Conservation (phyloP, 1,140 invertebrate genomes). For the Papilio polyxenes region DNA sequence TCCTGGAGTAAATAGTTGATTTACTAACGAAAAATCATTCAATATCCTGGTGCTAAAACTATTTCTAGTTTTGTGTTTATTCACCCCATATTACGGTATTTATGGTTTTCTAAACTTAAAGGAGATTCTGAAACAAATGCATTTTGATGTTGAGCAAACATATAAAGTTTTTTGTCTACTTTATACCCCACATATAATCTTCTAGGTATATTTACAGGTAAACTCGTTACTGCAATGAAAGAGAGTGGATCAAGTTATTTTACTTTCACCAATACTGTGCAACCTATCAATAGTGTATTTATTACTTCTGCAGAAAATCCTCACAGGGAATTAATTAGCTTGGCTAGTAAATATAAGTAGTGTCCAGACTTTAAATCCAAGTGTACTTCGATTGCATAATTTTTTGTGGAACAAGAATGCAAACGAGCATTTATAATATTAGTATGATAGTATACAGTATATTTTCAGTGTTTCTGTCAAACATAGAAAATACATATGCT, state of each 20-base stretch:
- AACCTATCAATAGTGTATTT: not conserved
- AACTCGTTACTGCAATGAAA: not conserved
- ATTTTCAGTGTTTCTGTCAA: not conserved
- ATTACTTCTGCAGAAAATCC: not conserved
- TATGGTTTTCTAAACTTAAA: too few relatives aligned
- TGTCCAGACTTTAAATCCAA: not conserved
- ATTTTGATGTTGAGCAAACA: too few relatives aligned
- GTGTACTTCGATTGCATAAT: not conserved
- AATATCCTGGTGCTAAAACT: too few relatives aligned
- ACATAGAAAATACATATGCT: not conserved
- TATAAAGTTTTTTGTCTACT: too few relatives aligned
- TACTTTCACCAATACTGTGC: not conserved
- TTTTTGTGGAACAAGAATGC: not conserved
- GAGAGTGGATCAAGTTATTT: not conserved
- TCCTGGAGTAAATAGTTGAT: too few relatives aligned
- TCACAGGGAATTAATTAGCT: constrained; percentile 2
- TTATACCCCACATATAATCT: not conserved
- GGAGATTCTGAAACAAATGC: too few relatives aligned
- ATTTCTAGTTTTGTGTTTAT: too few relatives aligned
- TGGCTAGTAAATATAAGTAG: not conserved
- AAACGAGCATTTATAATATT: too few relatives aligned
- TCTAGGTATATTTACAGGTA: not conserved
- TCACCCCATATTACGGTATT: too few relatives aligned
- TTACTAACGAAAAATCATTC: too few relatives aligned
- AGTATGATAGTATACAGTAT: not conserved